Conservation (phyloP, 2,888 invertebrate genomes). For the Mythimna vitellina region DNA sequence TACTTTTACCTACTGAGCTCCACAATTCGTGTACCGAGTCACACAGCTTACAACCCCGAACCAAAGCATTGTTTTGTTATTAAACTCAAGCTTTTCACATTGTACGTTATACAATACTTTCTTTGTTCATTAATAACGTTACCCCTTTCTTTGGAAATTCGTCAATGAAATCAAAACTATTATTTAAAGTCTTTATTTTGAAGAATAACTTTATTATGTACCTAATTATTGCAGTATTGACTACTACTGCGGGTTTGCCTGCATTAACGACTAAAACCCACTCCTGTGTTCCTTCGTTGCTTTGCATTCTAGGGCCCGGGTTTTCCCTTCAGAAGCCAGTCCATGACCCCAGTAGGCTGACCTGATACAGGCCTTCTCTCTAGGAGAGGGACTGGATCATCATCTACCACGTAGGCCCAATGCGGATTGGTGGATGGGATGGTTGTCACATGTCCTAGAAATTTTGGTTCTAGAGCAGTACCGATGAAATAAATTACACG, state of each 20-base stretch:
- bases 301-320: too few species aligned
- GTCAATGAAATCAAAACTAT: constrained; percentile 45
- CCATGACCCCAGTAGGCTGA: too few species aligned
- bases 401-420: too few species aligned
- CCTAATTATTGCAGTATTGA: constrained; percentile 6
- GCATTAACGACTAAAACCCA: too few species aligned
- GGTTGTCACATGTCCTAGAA: too few species aligned
- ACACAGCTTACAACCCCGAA: constrained; percentile 16
- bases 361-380: too few species aligned
- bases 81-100: constrained; percentile 33
- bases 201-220: constrained; percentile 9
- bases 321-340: too few species aligned
- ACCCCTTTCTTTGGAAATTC: constrained; percentile 28
- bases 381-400: too few species aligned
- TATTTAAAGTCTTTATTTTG: constrained; percentile 1
- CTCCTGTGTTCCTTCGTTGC: too few species aligned
- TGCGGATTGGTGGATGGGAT: too few species aligned
- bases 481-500: too few species aligned
- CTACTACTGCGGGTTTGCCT: neutral
- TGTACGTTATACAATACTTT: constrained; percentile 45
- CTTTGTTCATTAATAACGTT: constrained; percentile 50
- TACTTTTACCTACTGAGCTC: neutral
- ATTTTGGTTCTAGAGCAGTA: too few species aligned
- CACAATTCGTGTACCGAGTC: constrained; percentile 33
- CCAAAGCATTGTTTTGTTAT: constrained; percentile 48